Evolutionary conservation across 2,113 vertebrate species (phyloP).

Genomic region (Atlantisia rogersi): DNA sequence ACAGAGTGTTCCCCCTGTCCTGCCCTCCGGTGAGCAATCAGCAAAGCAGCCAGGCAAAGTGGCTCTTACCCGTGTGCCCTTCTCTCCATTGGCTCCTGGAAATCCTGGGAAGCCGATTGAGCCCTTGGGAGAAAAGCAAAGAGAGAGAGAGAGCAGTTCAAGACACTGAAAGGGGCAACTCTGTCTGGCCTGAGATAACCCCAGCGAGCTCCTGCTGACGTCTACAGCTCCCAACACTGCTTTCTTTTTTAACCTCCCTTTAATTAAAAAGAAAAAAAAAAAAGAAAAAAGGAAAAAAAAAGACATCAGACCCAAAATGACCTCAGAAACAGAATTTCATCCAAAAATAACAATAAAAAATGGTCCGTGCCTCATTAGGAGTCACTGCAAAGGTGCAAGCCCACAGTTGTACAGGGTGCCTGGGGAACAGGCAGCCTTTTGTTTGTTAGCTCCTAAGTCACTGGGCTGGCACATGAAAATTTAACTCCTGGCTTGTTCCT

Average conservation of each 20-base stretch:
- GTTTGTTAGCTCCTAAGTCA: constrained; percentile 9
- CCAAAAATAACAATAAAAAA: not conserved
- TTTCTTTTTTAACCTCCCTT: not conserved
- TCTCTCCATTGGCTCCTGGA: constrained; percentile 94
- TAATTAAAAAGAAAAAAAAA: not conserved
- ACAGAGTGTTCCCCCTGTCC: rapidly evolving
- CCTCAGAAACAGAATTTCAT: not conserved
- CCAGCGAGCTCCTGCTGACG: rapidly evolving
- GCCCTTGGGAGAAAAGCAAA: constrained; percentile 74
- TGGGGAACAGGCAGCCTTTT: not conserved
- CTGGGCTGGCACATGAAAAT: not conserved
- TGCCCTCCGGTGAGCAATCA: not conserved
- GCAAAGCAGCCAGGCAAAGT: rapidly evolving
- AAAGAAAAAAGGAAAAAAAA: not conserved
- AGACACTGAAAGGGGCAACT: not conserved
- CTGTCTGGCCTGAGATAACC: not conserved
- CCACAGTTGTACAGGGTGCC: rapidly evolving
- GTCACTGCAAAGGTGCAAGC: not conserved
- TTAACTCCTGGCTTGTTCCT: constrained; percentile 17
- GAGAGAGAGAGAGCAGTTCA: not conserved
- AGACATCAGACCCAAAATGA: not conserved
- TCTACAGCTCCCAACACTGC: not conserved
- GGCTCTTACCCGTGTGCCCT: constrained; percentile 90
- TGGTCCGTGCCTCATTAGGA: not conserved
- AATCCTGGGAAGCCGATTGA: constrained; percentile 97